Evolutionary conservation across 2,888 invertebrate species (phyloP).

Genomic region (Hipparchia semele): DNA sequence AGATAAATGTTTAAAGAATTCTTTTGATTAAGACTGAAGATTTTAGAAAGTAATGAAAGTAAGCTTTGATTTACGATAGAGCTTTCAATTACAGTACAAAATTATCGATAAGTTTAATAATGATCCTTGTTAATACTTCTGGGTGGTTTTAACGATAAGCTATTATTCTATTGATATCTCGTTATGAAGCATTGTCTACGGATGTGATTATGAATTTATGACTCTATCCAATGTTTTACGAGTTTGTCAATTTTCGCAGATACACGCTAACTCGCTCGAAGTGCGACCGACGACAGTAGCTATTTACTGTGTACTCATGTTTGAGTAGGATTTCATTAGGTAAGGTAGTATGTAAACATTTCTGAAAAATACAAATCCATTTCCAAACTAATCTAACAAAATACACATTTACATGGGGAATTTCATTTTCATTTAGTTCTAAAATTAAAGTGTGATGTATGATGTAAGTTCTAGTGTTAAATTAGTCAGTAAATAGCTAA

Average conservation of each 20-base stretch:
- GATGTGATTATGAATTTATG: conserved; percentile 10
- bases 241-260: conserved; percentile 27
- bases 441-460: neutral
- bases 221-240: conserved; percentile 17
- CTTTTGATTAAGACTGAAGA: neutral
- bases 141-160: neutral
- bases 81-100: neutral
- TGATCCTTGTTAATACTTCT: conserved; percentile 1
- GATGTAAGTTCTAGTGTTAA: neutral
- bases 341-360: neutral
- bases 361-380: neutral
- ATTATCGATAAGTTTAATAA: neutral
- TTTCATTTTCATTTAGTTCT: too few relatives aligned
- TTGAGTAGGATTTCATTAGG: conserved; percentile 27
- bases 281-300: conserved; percentile 15
- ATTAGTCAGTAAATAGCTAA: neutral
- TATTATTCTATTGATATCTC: conserved; percentile 1
- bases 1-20: too few relatives aligned
- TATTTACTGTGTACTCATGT: conserved; percentile 19
- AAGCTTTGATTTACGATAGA: neutral
- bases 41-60: too few relatives aligned
- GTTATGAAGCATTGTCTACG: neutral
- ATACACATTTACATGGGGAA: neutral
- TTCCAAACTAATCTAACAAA: neutral
- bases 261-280: conserved; percentile 26